Evolutionary conservation across 1,140 invertebrate genomes (phyloP).

Genomic region (Saccostrea cuccullata): DNA sequence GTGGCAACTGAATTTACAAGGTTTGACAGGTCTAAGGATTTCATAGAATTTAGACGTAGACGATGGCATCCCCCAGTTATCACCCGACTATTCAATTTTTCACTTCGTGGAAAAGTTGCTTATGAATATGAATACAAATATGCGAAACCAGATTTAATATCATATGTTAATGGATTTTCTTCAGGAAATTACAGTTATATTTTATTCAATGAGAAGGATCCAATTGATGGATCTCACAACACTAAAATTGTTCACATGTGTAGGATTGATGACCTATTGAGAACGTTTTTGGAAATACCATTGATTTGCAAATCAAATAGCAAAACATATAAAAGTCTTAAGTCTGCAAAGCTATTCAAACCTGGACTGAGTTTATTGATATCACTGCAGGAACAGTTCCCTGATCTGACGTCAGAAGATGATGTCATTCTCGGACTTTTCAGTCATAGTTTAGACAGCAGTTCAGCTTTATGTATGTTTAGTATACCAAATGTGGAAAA

Average conservation of each 20-base stretch:
- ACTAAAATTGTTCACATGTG: constrained; percentile 42
- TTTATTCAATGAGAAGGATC: constrained; percentile 10
- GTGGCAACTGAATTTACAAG: constrained; percentile 57
- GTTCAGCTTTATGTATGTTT: constrained; percentile 38
- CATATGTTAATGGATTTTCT: constrained; percentile 40
- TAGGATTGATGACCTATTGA: constrained; percentile 20
- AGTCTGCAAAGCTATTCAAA: constrained; percentile 20
- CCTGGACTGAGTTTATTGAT: neutral
- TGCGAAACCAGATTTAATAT: constrained; percentile 12
- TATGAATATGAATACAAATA: constrained; percentile 49
- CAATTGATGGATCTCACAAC: neutral
- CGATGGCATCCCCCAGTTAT: constrained; percentile 45
- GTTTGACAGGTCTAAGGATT: neutral
- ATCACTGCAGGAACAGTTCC: neutral
- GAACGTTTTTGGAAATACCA: neutral
- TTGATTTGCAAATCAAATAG: too few species aligned
- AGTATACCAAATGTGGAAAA: constrained; percentile 32
- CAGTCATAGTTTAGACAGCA: neutral
- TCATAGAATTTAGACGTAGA: neutral
- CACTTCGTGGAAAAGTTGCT: too few species aligned
- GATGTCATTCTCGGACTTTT: constrained; percentile 36
- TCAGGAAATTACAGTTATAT: neutral
- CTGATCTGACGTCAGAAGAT: neutral
- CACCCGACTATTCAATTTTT: constrained; percentile 44
- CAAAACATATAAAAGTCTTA: constrained; percentile 27